These are phyloP conservation scores for Drosophila kikkawai DNA, from an alignment of 1,140 invertebrate species.

Conservation along the genomic window DNA sequence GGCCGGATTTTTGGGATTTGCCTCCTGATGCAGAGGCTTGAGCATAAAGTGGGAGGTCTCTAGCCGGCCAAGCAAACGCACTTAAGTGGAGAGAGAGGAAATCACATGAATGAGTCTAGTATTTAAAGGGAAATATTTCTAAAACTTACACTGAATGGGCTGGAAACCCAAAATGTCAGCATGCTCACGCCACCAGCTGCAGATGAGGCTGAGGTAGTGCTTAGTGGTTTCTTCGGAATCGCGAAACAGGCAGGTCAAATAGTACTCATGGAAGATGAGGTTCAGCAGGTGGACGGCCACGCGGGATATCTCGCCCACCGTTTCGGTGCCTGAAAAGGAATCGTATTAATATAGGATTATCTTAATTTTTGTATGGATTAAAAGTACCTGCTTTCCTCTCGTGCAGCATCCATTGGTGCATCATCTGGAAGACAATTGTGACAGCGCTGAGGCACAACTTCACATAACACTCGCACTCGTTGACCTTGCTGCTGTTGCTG, in stretches of 20 bases:
- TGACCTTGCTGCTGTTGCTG: conserved; percentile 36
- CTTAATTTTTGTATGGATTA: neutral
- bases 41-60: conserved; percentile 72
- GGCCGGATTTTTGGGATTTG: conserved; percentile 48
- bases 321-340: conserved; percentile 40
- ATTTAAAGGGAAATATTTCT: neutral
- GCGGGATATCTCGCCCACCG: conserved; percentile 67
- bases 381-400: conserved; percentile 49
- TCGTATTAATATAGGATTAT: neutral
- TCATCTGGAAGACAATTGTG: conserved; percentile 70
- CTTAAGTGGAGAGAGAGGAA: conserved; percentile 27
- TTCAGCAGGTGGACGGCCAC: conserved; percentile 68
- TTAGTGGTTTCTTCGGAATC: conserved; percentile 79
- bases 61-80: conserved; percentile 62
- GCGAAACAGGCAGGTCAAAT: conserved; percentile 65
- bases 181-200: conserved; percentile 71
- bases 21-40: conserved; percentile 62
- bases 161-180: conserved; percentile 51
- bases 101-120: neutral
- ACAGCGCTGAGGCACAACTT: conserved; percentile 78
- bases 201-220: conserved; percentile 71
- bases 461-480: conserved; percentile 71
- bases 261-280: conserved; percentile 75
- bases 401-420: conserved; percentile 73
- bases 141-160: conserved; percentile 60